Evolutionary conservation across 2,113 vertebrate species (phyloP).

Genomic region (Naja naja): DNA sequence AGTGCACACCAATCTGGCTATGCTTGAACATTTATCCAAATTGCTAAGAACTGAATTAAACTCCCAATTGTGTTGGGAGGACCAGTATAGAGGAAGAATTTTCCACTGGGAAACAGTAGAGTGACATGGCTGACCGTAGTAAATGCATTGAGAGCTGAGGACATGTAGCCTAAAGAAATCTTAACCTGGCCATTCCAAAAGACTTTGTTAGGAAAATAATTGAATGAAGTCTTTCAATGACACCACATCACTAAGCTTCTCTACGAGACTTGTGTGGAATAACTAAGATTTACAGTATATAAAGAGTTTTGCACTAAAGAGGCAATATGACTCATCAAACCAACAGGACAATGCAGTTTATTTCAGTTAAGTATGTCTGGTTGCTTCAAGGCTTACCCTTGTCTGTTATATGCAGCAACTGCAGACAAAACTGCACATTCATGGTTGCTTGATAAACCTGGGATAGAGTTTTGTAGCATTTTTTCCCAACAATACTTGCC

Average conservation of each 20-base stretch:
- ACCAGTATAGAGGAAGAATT: neutral
- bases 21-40: neutral
- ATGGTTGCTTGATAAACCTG: neutral
- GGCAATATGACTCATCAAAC: neutral
- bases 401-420: neutral
- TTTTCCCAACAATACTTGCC: neutral
- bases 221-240: neutral
- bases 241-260: neutral
- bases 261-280: neutral
- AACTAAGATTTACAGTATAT: neutral
- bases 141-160: neutral
- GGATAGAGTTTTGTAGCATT: neutral
- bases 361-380: neutral
- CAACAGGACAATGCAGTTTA: neutral
- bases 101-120: neutral
- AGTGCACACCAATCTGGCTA: neutral
- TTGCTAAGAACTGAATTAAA: neutral
- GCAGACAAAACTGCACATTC: neutral
- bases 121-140: neutral
- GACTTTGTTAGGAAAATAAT: neutral
- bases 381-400: neutral
- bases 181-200: neutral
- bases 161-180: neutral
- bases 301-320: neutral
- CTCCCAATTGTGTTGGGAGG: neutral